A percentile compares a stretch with the other conserved stretches of the same genome.
Conservation (phyloP, 2,113 vertebrate genomes). For the Callocephalon fimbriatum region DNA sequence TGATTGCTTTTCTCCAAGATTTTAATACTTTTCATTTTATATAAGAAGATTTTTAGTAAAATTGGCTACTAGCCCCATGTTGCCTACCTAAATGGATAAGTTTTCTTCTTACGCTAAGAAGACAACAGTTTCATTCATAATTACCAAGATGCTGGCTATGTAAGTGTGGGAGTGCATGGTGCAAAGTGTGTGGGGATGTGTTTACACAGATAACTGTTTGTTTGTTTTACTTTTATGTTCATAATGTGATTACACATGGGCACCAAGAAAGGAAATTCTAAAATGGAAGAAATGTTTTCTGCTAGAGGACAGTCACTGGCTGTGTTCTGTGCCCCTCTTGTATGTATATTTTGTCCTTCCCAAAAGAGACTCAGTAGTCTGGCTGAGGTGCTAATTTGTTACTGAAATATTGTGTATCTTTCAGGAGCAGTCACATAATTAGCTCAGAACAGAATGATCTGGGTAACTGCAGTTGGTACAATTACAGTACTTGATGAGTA, state of each 20-base stretch:
- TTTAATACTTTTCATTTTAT: background rate
- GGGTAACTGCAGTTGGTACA: background rate
- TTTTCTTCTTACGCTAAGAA: background rate
- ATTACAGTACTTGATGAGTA: background rate
- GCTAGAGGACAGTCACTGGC: background rate
- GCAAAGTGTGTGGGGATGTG: background rate
- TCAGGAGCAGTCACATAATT: background rate
- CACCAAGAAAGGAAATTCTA: background rate
- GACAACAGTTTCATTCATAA: background rate
- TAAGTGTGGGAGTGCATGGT: background rate
- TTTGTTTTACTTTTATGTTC: constrained; percentile 20
- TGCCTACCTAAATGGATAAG: background rate
- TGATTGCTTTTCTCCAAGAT: background rate
- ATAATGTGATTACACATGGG: background rate
- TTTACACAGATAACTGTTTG: background rate
- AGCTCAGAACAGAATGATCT: background rate
- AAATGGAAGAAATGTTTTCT: background rate
- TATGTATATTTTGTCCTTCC: background rate
- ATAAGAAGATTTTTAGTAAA: background rate
- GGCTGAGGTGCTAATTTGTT: background rate
- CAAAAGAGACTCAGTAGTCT: background rate
- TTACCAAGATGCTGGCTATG: background rate
- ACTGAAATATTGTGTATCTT: background rate
- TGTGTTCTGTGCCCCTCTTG: background rate
- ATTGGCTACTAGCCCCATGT: background rate